Percentiles rank a stretch among this genome's conserved stretches.
Conservation (phyloP, 2,888 invertebrate species). For the Tipula helvola region DNA sequence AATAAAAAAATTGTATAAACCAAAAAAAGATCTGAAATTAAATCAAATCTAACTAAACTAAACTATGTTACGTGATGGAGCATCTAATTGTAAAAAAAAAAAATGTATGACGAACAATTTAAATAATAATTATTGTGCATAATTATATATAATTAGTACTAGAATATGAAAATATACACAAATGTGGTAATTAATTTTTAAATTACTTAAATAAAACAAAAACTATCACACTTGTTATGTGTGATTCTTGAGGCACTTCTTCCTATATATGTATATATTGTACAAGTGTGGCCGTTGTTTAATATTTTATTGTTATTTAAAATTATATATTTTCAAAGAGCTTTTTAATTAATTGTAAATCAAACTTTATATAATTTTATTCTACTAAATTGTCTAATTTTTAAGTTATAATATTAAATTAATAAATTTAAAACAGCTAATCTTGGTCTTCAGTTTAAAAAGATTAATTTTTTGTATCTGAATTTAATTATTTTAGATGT, state of each 20-base stretch:
- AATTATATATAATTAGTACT: neutral
- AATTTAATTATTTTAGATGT: too few species aligned
- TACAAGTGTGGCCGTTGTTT: neutral
- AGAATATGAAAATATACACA: neutral
- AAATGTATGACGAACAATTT: neutral
- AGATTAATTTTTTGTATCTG: neutral
- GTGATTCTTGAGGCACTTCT: neutral
- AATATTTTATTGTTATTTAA: neutral
- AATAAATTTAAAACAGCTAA: neutral
- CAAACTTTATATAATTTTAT: neutral
- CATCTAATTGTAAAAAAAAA: neutral
- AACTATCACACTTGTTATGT: neutral
- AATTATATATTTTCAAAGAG: neutral
- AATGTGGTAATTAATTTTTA: neutral
- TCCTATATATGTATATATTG: neutral
- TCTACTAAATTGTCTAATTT: neutral
- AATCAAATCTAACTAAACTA: neutral
- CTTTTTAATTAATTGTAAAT: neutral
- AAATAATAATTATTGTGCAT: neutral
- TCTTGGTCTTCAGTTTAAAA: neutral
- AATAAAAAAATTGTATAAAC: neutral
- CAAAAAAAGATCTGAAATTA: neutral
- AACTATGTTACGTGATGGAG: neutral
- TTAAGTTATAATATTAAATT: neutral
- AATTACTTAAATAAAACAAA: neutral